Evolutionary conservation across 2,797 vertebrate species (phyloP).

Genomic region (Spinibarbus caldwelli): DNA sequence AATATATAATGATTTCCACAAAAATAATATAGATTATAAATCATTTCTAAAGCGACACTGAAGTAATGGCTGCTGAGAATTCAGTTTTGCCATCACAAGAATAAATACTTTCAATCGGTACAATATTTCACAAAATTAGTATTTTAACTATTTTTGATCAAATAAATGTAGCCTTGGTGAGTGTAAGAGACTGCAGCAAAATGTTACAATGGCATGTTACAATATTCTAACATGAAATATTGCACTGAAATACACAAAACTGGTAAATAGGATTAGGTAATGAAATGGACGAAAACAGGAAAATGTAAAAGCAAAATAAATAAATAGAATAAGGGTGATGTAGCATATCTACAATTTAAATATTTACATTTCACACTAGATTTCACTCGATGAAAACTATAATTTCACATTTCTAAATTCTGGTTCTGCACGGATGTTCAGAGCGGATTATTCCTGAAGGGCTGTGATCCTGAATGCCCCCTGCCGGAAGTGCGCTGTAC

Average conservation of each 20-base stretch:
- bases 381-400: no score
- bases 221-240: neutral
- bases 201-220: neutral
- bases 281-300: neutral
- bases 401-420: neutral
- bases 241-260: neutral
- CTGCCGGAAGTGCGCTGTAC: neutral
- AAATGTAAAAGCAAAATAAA: neutral
- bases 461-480: slow-evolving; percentile 22
- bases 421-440: no score
- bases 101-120: neutral
- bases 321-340: neutral
- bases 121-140: neutral
- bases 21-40: no score
- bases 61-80: neutral
- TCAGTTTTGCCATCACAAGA: neutral
- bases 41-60: neutral
- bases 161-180: neutral
- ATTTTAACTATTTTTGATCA: neutral
- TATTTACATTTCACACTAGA: neutral
- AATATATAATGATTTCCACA: neutral
- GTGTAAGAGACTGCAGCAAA: neutral
- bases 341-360: neutral
- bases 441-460: neutral
- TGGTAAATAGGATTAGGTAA: neutral